phyloP scores from a whole-genome alignment of 2,797 vertebrate genomes.

The Sebastiscus albofasciatus region DNA sequence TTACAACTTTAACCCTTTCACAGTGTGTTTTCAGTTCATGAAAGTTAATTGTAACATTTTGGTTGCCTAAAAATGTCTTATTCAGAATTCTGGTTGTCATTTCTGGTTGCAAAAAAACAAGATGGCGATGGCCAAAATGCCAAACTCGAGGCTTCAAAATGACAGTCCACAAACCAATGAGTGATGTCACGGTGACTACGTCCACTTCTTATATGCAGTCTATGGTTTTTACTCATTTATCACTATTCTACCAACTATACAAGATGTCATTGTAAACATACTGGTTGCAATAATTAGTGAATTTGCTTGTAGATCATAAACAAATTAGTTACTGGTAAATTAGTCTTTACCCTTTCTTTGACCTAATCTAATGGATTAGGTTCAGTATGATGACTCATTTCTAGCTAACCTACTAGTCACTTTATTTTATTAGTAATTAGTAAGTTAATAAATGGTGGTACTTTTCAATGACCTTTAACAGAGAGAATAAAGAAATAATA shows the following conservation, averaged over 20 bases:
- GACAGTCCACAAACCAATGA: too few relatives aligned
- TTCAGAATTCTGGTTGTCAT: too few relatives aligned
- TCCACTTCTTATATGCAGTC: too few relatives aligned
- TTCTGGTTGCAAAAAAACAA: too few relatives aligned
- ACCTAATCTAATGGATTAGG: background rate
- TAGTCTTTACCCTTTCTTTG: background rate
- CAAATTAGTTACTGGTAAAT: background rate
- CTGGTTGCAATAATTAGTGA: background rate
- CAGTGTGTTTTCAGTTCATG: too few relatives aligned
- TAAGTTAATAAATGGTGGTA: background rate
- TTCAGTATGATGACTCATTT: background rate
- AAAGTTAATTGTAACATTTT: too few relatives aligned
- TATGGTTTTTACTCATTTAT: background rate
- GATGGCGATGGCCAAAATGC: too few relatives aligned
- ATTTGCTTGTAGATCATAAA: too few relatives aligned
- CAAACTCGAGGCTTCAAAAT: accelerated
- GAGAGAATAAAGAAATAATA: background rate
- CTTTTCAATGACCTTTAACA: background rate
- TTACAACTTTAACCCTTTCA: too few relatives aligned
- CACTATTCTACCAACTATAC: background rate
- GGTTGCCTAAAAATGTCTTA: too few relatives aligned
- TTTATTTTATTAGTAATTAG: background rate
- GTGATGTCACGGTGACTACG: too few relatives aligned
- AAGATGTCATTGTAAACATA: background rate
- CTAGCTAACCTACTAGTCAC: background rate